These are phyloP conservation scores for Podarcis raffonei DNA, from an alignment of 2,113 vertebrate genomes.

Conservation along the genomic window DNA sequence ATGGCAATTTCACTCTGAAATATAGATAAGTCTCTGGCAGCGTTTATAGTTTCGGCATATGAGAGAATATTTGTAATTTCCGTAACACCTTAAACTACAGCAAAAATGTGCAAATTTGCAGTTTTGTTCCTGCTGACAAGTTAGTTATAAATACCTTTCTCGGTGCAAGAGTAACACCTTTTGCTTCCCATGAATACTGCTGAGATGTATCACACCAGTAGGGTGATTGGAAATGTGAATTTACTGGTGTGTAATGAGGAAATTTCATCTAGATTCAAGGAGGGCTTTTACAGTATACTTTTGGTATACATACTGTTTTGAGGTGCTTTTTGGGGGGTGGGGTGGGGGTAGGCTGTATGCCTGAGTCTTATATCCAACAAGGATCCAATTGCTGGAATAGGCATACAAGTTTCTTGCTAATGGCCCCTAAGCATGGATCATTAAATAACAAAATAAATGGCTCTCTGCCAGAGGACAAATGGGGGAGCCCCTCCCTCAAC, in stretches of 20 bases:
- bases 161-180: slow-evolving; percentile 30
- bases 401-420: too few relatives aligned
- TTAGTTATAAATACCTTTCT: slow-evolving; percentile 12
- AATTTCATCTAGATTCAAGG: not conserved
- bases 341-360: too few relatives aligned
- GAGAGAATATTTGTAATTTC: not conserved
- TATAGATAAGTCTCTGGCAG: too few relatives aligned
- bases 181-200: not conserved
- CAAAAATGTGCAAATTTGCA: slow-evolving; percentile 27
- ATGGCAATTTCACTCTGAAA: not conserved
- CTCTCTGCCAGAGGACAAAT: too few relatives aligned
- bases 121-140: slow-evolving; percentile 33
- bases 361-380: too few relatives aligned
- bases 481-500: too few relatives aligned
- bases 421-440: too few relatives aligned
- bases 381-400: too few relatives aligned
- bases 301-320: not conserved
- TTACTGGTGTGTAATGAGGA: not conserved
- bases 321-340: too few relatives aligned
- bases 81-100: not conserved
- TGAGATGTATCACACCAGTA: slow-evolving; percentile 27
- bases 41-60: not conserved
- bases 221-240: slow-evolving; percentile 16
- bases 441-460: too few relatives aligned
- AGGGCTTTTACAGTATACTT: not conserved